Percentiles rank a stretch among this genome's conserved stretches.
These are phyloP conservation scores for Tetragonisca angustula DNA, from an alignment of 2,888 invertebrate genomes.

Conservation along the genomic window DNA sequence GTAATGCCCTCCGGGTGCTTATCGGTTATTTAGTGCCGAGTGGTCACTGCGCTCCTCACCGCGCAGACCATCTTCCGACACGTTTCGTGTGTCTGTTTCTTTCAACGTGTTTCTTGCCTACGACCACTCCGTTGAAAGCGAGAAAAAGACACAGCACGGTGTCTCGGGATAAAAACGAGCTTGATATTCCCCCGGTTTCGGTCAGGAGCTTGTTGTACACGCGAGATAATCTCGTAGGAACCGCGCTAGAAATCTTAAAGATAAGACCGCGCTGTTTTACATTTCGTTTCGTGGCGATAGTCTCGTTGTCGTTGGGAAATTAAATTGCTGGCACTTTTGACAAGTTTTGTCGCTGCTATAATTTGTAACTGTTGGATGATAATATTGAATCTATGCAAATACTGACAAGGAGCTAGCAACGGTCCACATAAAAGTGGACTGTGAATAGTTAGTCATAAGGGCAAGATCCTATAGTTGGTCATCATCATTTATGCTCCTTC, in stretches of 20 bases:
- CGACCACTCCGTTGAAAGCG: too few species aligned
- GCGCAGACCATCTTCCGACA: background rate
- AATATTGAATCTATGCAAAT: too few species aligned
- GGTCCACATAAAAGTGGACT: too few species aligned
- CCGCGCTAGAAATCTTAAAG: background rate
- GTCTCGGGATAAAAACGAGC: background rate
- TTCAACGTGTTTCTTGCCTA: background rate
- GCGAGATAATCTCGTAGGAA: background rate
- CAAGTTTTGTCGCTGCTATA: background rate
- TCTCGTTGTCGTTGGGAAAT: background rate
- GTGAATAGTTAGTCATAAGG: too few species aligned
- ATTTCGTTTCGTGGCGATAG: too few species aligned
- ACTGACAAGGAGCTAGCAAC: too few species aligned
- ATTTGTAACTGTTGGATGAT: too few species aligned
- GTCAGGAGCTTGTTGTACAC: background rate
- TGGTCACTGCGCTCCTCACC: background rate
- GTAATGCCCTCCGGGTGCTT: conserved; percentile 44
- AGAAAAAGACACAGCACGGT: background rate
- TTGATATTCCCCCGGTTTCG: background rate
- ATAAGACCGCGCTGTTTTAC: background rate
- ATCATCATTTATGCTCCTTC: too few species aligned
- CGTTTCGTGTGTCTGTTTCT: conserved; percentile 13
- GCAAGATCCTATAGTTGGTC: too few species aligned
- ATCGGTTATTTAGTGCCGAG: conserved; percentile 54
- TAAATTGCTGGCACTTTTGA: background rate